A percentile compares a stretch with the other conserved stretches of the same genome.
Evolutionary conservation across 2,888 invertebrate species (phyloP).

Genomic region (Neelides folsomi): DNA sequence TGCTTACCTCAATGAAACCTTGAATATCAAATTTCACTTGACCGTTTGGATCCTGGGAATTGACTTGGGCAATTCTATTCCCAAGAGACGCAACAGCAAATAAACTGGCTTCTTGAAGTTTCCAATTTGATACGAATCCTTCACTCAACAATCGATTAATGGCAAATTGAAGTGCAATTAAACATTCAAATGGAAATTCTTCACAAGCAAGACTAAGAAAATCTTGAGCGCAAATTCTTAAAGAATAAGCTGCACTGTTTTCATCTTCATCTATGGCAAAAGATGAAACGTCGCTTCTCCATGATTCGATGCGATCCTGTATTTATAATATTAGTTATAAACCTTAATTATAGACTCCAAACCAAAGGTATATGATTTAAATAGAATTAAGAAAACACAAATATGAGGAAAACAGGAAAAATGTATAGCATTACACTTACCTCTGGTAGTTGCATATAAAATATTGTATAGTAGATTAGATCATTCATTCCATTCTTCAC

Average conservation of each 20-base stretch:
- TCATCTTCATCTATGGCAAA: conserved; percentile 47
- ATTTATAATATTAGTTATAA: conserved; percentile 2
- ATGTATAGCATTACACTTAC: conserved; percentile 36
- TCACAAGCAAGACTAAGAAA: conserved; percentile 39
- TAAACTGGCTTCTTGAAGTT: conserved; percentile 40
- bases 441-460: conserved; percentile 45
- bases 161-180: conserved; percentile 38
- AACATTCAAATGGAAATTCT: conserved; percentile 40
- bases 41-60: conserved; percentile 3
- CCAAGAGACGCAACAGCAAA: conserved; percentile 33
- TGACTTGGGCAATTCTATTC: conserved; percentile 23
- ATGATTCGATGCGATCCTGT: conserved; percentile 37
- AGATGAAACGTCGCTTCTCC: conserved; percentile 41
- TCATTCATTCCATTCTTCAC: conserved; percentile 41
- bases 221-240: conserved; percentile 44
- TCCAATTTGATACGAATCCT: conserved; percentile 36
- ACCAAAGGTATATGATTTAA: not conserved
- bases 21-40: conserved; percentile 24
- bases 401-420: conserved; percentile 31
- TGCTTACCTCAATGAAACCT: conserved; percentile 28
- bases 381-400: no score
- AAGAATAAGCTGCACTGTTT: conserved; percentile 43
- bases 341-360: not conserved
- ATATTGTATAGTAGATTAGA: conserved; percentile 41
- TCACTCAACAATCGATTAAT: conserved; percentile 40